These are phyloP conservation scores for Drosophila aff. DNA, from an alignment of 1,140 invertebrate species.

Conservation along the genomic window DNA sequence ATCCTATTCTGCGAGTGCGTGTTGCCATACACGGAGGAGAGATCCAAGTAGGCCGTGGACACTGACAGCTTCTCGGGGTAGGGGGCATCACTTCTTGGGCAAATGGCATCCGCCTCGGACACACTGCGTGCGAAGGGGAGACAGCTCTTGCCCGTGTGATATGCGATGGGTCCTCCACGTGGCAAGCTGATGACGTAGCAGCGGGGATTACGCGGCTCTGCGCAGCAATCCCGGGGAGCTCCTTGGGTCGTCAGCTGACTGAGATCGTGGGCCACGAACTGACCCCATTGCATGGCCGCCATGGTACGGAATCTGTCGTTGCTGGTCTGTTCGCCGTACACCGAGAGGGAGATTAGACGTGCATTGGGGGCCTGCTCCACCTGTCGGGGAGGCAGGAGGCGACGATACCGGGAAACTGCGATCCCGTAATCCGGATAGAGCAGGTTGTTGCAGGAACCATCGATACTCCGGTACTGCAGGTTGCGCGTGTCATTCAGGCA, in stretches of 20 bases:
- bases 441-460: conserved; percentile 95
- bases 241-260: conserved; percentile 89
- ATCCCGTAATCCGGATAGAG: conserved; percentile 90
- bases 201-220: conserved; percentile 76
- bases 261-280: conserved; percentile 95
- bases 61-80: conserved; percentile 92
- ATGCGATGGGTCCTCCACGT: conserved; percentile 91
- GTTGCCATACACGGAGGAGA: conserved; percentile 94
- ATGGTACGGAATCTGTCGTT: conserved; percentile 90
- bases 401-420: conserved; percentile 88
- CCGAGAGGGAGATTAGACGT: conserved; percentile 89
- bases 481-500: conserved; percentile 84
- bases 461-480: conserved; percentile 90
- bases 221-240: conserved; percentile 87
- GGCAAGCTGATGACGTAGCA: conserved; percentile 95
- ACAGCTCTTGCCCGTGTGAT: conserved; percentile 87
- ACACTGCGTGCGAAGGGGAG: conserved; percentile 93
- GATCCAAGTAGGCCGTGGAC: conserved; percentile 93
- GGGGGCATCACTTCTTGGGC: conserved; percentile 86
- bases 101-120: conserved; percentile 89
- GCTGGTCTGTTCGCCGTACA: conserved; percentile 89
- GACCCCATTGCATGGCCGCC: conserved; percentile 93
- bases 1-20: conserved; percentile 86
- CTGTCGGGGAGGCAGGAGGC: conserved; percentile 92
- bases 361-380: conserved; percentile 87